Base-by-base conservation (phyloP, 2,797 vertebrate species). In the Cyprinodon diabolis region DNA sequence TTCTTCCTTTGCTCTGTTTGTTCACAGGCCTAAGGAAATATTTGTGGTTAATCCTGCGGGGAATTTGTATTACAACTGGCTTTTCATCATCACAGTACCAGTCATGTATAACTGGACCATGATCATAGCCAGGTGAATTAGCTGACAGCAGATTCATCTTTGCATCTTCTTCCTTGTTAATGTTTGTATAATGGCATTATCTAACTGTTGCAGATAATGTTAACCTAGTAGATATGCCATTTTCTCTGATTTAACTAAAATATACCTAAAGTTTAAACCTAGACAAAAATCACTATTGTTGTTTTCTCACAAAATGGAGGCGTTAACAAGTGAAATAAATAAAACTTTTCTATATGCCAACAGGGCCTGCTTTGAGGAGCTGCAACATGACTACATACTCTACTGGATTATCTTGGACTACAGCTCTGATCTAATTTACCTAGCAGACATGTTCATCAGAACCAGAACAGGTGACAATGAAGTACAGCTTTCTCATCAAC, bases 51-150 rank as follows among this genome's bases (percentile, higher is more conserved):
- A 99, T 84, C 98, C 98, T 63, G 94, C 96, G 14, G 96, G 96
- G 88, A 96, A 95, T 80, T 79, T 89, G 4, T 99, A 99, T 87
- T 99, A 99, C 91, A 95, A 98, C 82, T 99, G 98, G 98, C 90
- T 99, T 71, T 95, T 98, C 71, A 91, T 97, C 85, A 98, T 99
- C 89, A 95, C 97, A 30, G 35, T 98, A 66, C 97, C 98, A 17
- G 97, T 99, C 82, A 98, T 99, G 97, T 99, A 99, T 94, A 99
- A 99, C 89, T 99, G 97, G 98, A 98, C 96, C 55, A 95, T 97
- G 93, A 93, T 99, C 81, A 97, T 99, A 56, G 98, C 97, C 82
- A 97, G 98, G 98, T 99, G 90, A 94, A 68, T 43, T 45, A 37
- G 30, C 19, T n/a, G 13, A 40, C n/a, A 13, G n/a, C 2, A 30